phyloP scores from a whole-genome alignment of 2,888 invertebrate species.

The Synanthedon myopaeformis region DNA sequence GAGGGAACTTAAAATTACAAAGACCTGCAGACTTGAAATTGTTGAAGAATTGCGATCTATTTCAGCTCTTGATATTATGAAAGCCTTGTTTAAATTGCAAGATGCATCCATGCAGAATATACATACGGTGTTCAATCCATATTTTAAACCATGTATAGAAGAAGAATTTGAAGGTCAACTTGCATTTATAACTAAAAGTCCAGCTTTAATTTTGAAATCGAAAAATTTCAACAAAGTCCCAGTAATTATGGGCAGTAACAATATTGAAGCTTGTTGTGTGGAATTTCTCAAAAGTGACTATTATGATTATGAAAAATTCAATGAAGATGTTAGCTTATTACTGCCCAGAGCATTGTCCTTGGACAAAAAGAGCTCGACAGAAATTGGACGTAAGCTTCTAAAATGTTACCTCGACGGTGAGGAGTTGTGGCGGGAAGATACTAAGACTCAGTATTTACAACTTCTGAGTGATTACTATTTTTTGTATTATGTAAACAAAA shows the following conservation, averaged over 20 bases:
- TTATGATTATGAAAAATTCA: constrained; percentile 42
- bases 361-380: constrained; percentile 26
- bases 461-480: constrained; percentile 53
- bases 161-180: constrained; percentile 53
- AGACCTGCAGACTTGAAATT: constrained; percentile 30
- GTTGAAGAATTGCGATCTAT: constrained; percentile 38
- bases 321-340: constrained; percentile 35
- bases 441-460: constrained; percentile 45
- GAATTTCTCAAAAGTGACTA: constrained; percentile 30
- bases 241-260: constrained; percentile 52
- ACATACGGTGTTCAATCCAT: constrained; percentile 28
- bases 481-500: constrained; percentile 49
- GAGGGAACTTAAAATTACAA: constrained; percentile 33
- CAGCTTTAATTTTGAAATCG: constrained; percentile 42
- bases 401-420: constrained; percentile 48
- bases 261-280: constrained; percentile 40
- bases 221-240: constrained; percentile 57
- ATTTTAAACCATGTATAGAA: constrained; percentile 57
- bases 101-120: constrained; percentile 5
- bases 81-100: constrained; percentile 13
- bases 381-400: constrained; percentile 40
- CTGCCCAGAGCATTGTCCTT: constrained; percentile 40
- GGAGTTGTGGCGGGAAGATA: constrained; percentile 34
- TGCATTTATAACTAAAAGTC: constrained; percentile 49
- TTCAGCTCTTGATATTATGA: constrained; percentile 32